These are phyloP conservation scores for Melanotaenia duboulayi DNA, from an alignment of 2,113 vertebrate genomes.

Conservation along the genomic window DNA sequence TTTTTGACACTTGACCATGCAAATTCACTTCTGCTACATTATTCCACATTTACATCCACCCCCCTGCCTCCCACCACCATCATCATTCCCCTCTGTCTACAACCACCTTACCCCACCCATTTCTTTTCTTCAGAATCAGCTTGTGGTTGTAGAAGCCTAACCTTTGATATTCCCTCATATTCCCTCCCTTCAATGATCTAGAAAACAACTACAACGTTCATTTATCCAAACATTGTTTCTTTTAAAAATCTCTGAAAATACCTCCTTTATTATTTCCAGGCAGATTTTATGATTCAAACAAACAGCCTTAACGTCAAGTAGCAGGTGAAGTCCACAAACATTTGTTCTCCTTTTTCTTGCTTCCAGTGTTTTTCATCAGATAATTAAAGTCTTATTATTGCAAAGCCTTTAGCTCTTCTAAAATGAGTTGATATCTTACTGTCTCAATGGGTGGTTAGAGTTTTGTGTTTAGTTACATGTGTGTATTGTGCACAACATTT, in stretches of 20 bases:
- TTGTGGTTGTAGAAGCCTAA: slow-evolving; percentile 85
- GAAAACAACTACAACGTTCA: slow-evolving; percentile 49
- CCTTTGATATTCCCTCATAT: slow-evolving; percentile 55
- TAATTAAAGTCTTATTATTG: slow-evolving; percentile 64
- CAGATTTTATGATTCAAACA: no score
- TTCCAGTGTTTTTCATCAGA: slow-evolving; percentile 4
- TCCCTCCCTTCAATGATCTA: slow-evolving; percentile 24
- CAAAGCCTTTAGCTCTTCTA: slow-evolving; percentile 28
- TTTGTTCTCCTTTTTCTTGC: slow-evolving; percentile 35
- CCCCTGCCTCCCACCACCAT: slow-evolving; percentile 74
- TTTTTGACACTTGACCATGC: slow-evolving; percentile 99
- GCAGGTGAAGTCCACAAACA: background rate
- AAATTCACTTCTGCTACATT: slow-evolving; percentile 99
- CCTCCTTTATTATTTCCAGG: no score
- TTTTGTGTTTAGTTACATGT: slow-evolving; percentile 3
- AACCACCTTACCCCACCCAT: slow-evolving; percentile 53
- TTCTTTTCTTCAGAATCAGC: slow-evolving; percentile 49
- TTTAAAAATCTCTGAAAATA: no score
- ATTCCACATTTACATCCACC: slow-evolving; percentile 98
- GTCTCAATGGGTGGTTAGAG: slow-evolving; percentile 29
- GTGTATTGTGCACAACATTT: slow-evolving; percentile 21
- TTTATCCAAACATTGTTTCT: no score
- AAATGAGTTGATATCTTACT: slow-evolving; percentile 43
- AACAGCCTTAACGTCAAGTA: no score
- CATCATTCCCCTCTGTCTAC: slow-evolving; percentile 49